Base-by-base conservation (phyloP, 64 coral and sea anemone species). In the Catalaphyllia jardinei region DNA sequence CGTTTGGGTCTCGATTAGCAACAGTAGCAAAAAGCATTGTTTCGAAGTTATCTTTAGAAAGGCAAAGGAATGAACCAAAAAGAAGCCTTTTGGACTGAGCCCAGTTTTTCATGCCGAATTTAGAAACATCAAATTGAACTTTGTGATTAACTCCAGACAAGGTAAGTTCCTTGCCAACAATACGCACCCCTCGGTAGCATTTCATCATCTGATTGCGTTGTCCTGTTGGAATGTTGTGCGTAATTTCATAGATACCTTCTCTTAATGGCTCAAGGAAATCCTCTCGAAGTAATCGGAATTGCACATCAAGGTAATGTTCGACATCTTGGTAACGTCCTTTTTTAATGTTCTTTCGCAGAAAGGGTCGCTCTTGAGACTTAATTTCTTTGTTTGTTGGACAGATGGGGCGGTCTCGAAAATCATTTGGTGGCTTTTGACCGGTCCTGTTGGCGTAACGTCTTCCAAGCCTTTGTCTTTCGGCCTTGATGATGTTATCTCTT, bases 271-370 rank as follows among this genome's bases (percentile, higher is more conserved):
- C 80, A 71, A 94, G 80, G 42, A 94, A 94, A 33, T 94, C 92
- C 60, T 94, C 92, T 33, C 92, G 62, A 67, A 89, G 89, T 2
- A 94, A 76, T 38, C 92, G 87, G 24, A 89, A 94, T 24, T 94
- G 92, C 13, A 94, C 88, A 90, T 94, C 93, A 46, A 94, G 93
- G 29, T 94, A 94, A 60, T 90, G 93, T 6, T 90, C 93, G 16
- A 62, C 60, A 19, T 77, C 84, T 4, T 84, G 72, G 35, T 87
- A 94, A 17, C 63, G 77, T 31, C 92, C 92, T 28, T 94, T 35
- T 30, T 74, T 85, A 22, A 94, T 89, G 87, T 94, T 94, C 27
- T 75, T 71, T 29, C 93, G 88, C 46, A 94, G 55, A 61, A 90
- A 94, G 13, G 93, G 87, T 19, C 62, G 84, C 29, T 90, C 88